These are phyloP conservation scores for Phortica variegata DNA, from an alignment of 1,140 invertebrate species.

Conservation along the genomic window DNA sequence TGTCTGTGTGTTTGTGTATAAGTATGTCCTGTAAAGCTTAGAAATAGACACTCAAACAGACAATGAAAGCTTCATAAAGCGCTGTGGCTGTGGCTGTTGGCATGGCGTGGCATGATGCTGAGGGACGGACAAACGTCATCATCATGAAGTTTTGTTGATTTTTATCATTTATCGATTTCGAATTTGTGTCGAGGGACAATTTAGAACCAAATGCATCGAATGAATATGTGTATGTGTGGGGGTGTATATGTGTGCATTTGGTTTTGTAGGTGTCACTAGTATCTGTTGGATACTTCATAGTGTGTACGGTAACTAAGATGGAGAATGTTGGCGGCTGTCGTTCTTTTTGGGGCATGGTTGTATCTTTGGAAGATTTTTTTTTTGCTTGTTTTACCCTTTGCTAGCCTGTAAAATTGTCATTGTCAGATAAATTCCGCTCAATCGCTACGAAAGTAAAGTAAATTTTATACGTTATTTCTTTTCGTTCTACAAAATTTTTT, in stretches of 20 bases:
- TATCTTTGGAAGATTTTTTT: too few relatives aligned
- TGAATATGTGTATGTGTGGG: neutral
- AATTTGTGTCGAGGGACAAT: conserved; percentile 55
- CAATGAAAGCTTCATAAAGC: conserved; percentile 54
- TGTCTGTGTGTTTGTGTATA: conserved; percentile 38
- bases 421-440: conserved; percentile 12
- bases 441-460: conserved; percentile 9
- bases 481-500: too few relatives aligned
- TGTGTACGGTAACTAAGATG: too few relatives aligned
- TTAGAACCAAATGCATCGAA: conserved; percentile 23
- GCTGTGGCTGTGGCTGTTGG: conserved; percentile 34
- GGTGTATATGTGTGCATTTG: conserved; percentile 8
- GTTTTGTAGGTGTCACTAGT: too few relatives aligned
- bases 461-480: neutral
- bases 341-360: neutral
- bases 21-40: conserved; percentile 35
- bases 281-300: too few relatives aligned
- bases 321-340: neutral
- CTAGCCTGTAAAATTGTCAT: conserved; percentile 4
- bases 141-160: conserved; percentile 54
- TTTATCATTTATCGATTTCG: conserved; percentile 57
- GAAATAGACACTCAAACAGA: conserved; percentile 40
- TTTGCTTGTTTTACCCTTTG: too few relatives aligned
- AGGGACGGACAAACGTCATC: conserved; percentile 11
- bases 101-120: conserved; percentile 17